Evolutionary conservation across 1,140 invertebrate genomes (phyloP).

Genomic region (Drosophila neocordata): DNA sequence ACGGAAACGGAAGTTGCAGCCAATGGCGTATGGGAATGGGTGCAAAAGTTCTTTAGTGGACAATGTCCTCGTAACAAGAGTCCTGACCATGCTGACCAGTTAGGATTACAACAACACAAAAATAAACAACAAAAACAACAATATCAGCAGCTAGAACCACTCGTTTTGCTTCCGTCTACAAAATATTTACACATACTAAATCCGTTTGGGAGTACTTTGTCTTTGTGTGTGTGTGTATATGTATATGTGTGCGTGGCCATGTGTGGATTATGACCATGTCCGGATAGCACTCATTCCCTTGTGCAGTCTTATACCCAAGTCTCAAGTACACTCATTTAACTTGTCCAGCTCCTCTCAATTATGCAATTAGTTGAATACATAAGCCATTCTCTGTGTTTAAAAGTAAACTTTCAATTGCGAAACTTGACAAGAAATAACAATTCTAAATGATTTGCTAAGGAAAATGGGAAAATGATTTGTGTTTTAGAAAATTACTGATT

Average conservation of each 20-base stretch:
- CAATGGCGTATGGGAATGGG: slow-evolving; percentile 69
- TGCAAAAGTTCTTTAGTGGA: slow-evolving; percentile 29
- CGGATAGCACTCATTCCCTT: slow-evolving; percentile 20
- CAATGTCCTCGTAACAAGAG: slow-evolving; percentile 63
- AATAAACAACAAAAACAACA: no score
- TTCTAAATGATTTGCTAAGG: not conserved
- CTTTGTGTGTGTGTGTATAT: slow-evolving; percentile 14
- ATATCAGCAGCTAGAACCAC: slow-evolving; percentile 42
- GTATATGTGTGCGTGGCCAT: slow-evolving; percentile 18
- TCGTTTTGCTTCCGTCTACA: slow-evolving; percentile 62
- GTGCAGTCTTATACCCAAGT: slow-evolving; percentile 25
- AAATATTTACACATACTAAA: slow-evolving; percentile 79
- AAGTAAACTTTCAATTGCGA: slow-evolving; percentile 1
- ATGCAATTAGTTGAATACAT: slow-evolving; percentile 34
- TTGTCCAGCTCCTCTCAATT: slow-evolving; percentile 36
- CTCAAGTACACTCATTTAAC: slow-evolving; percentile 15
- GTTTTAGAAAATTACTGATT: no score
- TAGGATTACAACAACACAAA: slow-evolving; percentile 58
- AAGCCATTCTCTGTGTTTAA: not conserved
- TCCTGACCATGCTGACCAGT: slow-evolving; percentile 52
- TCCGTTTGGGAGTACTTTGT: slow-evolving; percentile 36
- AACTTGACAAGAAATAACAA: not conserved
- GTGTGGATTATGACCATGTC: slow-evolving; percentile 43
- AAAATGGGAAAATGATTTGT: slow-evolving; percentile 4
- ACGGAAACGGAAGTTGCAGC: slow-evolving; percentile 75